phyloP scores from a whole-genome alignment of 2,113 vertebrate genomes.

The Passer domesticus region DNA sequence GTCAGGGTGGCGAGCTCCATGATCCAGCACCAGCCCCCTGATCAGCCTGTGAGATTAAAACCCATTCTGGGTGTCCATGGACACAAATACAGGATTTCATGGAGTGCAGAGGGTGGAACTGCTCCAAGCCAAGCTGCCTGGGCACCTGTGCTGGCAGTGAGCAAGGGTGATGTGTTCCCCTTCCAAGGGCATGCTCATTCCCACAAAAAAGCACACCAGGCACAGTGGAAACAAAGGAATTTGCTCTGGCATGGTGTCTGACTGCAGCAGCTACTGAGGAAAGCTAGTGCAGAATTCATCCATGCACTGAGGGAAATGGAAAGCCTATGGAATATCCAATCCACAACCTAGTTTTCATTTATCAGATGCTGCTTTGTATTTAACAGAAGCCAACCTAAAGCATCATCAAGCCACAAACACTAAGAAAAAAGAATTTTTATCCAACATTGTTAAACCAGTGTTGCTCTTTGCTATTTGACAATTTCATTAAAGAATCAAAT shows the following conservation, averaged over 20 bases:
- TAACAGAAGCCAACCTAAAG: not conserved
- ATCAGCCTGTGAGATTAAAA: conserved; percentile 74
- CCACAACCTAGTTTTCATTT: not conserved
- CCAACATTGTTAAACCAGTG: not conserved
- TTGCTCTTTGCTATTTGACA: not conserved
- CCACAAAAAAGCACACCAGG: not conserved
- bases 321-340: not conserved
- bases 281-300: conserved; percentile 70
- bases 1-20: conserved; percentile 94
- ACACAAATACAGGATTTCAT: fast-evolving
- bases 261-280: conserved; percentile 59
- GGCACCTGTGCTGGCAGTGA: fast-evolving
- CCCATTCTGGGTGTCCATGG: not conserved
- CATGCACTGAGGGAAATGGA: not conserved
- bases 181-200: not conserved
- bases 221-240: not conserved
- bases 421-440: not conserved
- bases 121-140: not conserved
- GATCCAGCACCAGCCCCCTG: conserved; percentile 92
- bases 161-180: not conserved
- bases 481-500: not conserved
- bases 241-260: conserved; percentile 70
- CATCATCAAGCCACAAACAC: not conserved
- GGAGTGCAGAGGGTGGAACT: not conserved
- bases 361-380: not conserved